These are phyloP conservation scores for Chloropsis cyanopogon DNA, from an alignment of 2,113 vertebrate species.

Conservation along the genomic window DNA sequence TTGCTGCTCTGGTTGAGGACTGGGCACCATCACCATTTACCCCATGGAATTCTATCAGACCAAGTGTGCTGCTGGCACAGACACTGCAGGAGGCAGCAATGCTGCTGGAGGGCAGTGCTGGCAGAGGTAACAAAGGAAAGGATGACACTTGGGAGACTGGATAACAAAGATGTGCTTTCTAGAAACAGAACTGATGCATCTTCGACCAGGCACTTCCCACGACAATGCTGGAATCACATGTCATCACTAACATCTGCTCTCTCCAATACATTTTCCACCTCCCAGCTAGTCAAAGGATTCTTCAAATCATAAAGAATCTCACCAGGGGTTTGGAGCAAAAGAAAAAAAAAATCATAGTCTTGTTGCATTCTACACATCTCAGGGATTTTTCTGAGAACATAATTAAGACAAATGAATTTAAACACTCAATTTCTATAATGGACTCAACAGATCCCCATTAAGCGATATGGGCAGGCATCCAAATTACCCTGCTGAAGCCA, in stretches of 20 bases:
- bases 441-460: constrained; percentile 39
- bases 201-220: not conserved
- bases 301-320: not conserved
- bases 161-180: not conserved
- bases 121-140: not conserved
- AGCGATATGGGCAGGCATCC: not conserved
- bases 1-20: not conserved
- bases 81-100: not conserved
- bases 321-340: not conserved
- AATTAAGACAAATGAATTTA: constrained; percentile 56
- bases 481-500: constrained; percentile 32
- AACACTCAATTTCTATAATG: constrained; percentile 30
- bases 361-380: not conserved
- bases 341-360: not conserved
- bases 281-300: not conserved
- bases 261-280: not conserved
- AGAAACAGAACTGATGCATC: not conserved
- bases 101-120: not conserved
- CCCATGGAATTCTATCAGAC: fast-evolving
- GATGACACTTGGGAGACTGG: not conserved
- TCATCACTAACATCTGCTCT: not conserved
- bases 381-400: constrained; percentile 20
- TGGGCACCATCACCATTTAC: not conserved
- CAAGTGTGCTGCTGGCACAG: not conserved
- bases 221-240: not conserved